Evolutionary conservation across 2,113 vertebrate genomes (phyloP), one percentile per base, ranked within the genome.

Genomic region (Mus pahari): DNA sequence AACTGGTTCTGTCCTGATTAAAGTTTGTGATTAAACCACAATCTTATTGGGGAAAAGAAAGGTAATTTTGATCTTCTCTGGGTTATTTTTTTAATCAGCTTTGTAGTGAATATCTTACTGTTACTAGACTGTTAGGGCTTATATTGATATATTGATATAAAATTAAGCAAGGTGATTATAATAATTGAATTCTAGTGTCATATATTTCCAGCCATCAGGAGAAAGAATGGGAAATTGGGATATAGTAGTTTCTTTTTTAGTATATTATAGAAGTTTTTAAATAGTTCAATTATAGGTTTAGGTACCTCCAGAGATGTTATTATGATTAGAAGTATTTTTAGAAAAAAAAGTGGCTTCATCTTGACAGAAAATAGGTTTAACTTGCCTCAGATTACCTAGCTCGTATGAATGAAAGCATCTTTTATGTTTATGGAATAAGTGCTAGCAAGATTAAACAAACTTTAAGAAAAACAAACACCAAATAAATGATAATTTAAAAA

Each of bases 281-380:
- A 96, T 96, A 91, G 96, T 96, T 64, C 71, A 64, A 97, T 81
- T 86, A 74, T 13, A 97, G 53, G 78, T 93, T 96, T 96, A 96
- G 83, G 45, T 73, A 89, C 33, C 94, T 97, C 73, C 77, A 97
- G 48, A 84, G 89, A 93, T 86, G 78, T 94, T 60, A 96, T 58
- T 82, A 90, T 7, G 31, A 0, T 0, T 90, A 96, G 83, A 97
- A 93, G 2, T 64, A 81, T 82, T 96, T 97, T 84, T 97, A 97
- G 19, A 95, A 96, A 97, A 68, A 96, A 97, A 68, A 74, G 36
- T 50, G 93, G 92, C 31, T 82, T 96, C 12, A 88, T 68, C 95
- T 97, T 17, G 89, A 97, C 94, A 98, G 88, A 88, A 92, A 79
- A 5, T 3, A 75, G 42, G 19, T 83, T 96, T 95, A 97, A 89